Evolutionary conservation across 2,113 vertebrate species (phyloP).

Genomic region (Clinocottus analis): DNA sequence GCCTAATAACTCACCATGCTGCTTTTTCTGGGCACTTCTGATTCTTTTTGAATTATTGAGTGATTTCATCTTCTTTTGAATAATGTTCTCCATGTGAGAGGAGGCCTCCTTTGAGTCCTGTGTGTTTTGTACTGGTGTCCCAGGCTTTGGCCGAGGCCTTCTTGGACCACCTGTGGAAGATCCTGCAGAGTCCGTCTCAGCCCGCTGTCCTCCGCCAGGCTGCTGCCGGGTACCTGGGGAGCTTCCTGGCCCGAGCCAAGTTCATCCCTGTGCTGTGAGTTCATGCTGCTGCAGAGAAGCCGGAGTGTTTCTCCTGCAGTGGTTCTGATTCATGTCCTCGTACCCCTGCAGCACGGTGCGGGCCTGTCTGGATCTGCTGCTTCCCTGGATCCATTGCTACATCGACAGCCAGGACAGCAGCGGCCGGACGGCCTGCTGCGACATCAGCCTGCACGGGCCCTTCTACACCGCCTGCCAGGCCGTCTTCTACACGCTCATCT

Average conservation of each 20-base stretch:
- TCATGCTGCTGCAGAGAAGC: neutral
- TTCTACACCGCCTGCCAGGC: slow-evolving; percentile 95
- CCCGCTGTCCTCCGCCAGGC: slow-evolving; percentile 92
- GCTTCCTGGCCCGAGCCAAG: slow-evolving; percentile 94
- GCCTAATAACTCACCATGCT: neutral
- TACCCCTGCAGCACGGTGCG: slow-evolving; percentile 87
- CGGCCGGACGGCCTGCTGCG: slow-evolving; percentile 86
- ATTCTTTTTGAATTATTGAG: neutral
- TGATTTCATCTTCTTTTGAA: neutral
- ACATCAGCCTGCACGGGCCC: slow-evolving; percentile 90
- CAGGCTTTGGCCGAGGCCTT: slow-evolving; percentile 95
- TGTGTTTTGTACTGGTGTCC: neutral
- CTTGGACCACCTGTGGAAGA: slow-evolving; percentile 96
- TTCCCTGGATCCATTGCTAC: slow-evolving; percentile 93
- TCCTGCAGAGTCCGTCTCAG: slow-evolving; percentile 90
- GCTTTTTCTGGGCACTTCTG: neutral
- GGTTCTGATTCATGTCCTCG: neutral
- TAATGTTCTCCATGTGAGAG: too few species aligned
- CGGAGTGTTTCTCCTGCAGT: neutral
- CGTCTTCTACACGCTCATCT: slow-evolving; percentile 92
- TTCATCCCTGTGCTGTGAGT: slow-evolving; percentile 94
- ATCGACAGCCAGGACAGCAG: slow-evolving; percentile 91
- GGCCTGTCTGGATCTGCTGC: slow-evolving; percentile 92
- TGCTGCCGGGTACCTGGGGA: slow-evolving; percentile 92
- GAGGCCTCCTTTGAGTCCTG: neutral